Evolutionary conservation across 2,797 vertebrate species (phyloP), one percentile per base, ranked within the genome.

Genomic region (Sylvilagus floridanus): DNA sequence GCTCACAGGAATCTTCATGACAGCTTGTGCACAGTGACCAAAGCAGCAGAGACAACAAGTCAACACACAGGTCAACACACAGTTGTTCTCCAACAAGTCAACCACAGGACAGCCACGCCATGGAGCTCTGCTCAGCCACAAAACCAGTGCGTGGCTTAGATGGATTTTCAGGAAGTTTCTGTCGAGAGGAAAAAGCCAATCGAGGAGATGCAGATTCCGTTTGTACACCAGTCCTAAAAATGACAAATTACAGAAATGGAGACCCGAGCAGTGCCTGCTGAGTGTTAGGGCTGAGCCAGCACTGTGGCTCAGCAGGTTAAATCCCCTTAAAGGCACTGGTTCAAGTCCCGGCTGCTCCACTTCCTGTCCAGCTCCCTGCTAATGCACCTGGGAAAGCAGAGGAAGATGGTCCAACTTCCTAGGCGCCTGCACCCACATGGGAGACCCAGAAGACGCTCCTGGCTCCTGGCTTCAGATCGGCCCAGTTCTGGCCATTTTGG

Each of bases 231-330:
- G 22, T 62, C 26, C 21, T 65, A 71, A 71, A 21, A 12, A 8
- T 19, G 28, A 32, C 21, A 77, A 24, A 69, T 14, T 10, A 17
- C 4, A 47, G 42, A 22, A 28, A 50, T 19, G 22, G 7, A 30
- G 8, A 37, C 3, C 9, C 5, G 57, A 8, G 42, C 28, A 47
- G n/a, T 7, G 7, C 14, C 62, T n/a, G 5, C 30, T 52, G 52
- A 16, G 62, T n/a, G 26, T 26, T 22, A 24, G 32, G 21, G 10
- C 13, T 7, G 0, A 1, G 12, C 5, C 0, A 1, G 19, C 42
- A 42, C 42, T 42, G 42, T 42, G 42, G 42, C 42, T 42, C 42
- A 42, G 42, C 42, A 42, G 42, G 42, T 42, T 42, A 42, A 9
- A 42, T 7, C 7, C 42, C 42, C 42, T 8, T 47, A 47, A 7